phyloP scores from a whole-genome alignment of 1,140 invertebrate genomes.

The Drosophila nigrodunni region DNA sequence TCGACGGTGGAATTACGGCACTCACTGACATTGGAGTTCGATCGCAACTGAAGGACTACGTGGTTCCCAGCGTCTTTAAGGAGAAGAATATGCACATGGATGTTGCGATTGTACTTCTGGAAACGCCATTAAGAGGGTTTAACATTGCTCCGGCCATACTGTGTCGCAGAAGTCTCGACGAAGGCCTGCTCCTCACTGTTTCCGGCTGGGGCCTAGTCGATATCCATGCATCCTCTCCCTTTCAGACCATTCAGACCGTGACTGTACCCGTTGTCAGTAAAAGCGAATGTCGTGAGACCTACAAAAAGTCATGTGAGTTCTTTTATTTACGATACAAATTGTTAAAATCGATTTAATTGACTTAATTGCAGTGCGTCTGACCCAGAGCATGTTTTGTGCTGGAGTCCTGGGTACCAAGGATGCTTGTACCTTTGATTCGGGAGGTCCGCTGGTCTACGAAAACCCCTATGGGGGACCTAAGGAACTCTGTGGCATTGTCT shows the following conservation, averaged over 20 bases:
- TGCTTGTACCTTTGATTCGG: constrained; percentile 71
- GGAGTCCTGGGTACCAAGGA: constrained; percentile 50
- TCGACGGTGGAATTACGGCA: constrained; percentile 44
- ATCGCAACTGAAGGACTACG: constrained; percentile 16
- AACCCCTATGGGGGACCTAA: background rate
- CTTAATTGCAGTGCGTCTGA: constrained; percentile 21
- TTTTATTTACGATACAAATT: background rate
- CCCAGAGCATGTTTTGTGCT: constrained; percentile 67
- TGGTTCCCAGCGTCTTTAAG: constrained; percentile 28
- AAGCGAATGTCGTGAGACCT: constrained; percentile 26
- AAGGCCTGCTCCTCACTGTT: constrained; percentile 26
- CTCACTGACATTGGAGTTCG: constrained; percentile 16
- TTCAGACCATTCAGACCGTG: constrained; percentile 38
- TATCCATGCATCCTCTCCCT: background rate
- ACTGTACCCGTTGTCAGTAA: constrained; percentile 54
- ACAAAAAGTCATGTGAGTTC: constrained; percentile 37
- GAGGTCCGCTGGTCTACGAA: constrained; percentile 58
- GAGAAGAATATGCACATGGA: constrained; percentile 57
- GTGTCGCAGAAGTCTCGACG: constrained; percentile 19
- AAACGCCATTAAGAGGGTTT: background rate
- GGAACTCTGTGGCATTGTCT: constrained; percentile 70
- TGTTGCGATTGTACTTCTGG: constrained; percentile 49
- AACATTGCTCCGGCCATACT: constrained; percentile 24
- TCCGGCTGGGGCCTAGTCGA: constrained; percentile 62
- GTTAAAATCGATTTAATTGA: background rate